Conservation (phyloP, 2,888 invertebrate species). For the Anoplius nigerrimus region DNA sequence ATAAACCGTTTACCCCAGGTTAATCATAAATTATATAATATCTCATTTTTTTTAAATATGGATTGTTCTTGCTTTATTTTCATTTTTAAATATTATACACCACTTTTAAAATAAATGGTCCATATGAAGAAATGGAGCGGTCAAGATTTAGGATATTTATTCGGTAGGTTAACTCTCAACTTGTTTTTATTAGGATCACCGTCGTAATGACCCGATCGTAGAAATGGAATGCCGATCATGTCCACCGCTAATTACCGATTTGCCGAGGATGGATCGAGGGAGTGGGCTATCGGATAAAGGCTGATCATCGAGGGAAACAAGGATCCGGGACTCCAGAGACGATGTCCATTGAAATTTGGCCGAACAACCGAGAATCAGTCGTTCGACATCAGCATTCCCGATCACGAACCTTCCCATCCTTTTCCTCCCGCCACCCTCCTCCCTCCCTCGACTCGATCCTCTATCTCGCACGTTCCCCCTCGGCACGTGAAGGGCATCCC, state of each 20-base stretch:
- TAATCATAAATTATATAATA: too few relatives aligned
- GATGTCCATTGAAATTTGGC: constrained; percentile 3
- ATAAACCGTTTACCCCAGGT: too few relatives aligned
- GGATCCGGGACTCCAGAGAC: constrained; percentile 2
- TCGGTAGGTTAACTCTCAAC: too few relatives aligned
- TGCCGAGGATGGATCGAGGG: constrained; percentile 13
- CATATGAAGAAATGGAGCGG: too few relatives aligned
- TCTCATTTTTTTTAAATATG: too few relatives aligned
- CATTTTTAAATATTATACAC: too few relatives aligned
- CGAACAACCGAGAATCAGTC: constrained; percentile 12
- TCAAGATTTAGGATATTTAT: too few relatives aligned
- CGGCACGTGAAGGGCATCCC: constrained; percentile 21
- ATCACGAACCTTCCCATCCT: constrained; percentile 33
- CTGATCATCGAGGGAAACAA: too few relatives aligned
- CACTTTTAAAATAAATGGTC: too few relatives aligned
- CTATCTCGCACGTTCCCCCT: not conserved
- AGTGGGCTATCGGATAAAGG: too few relatives aligned
- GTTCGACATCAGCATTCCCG: constrained; percentile 25
- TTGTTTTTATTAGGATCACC: too few relatives aligned
- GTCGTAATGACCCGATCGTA: not conserved
- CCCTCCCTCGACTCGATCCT: constrained; percentile 19
- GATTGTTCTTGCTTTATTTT: too few relatives aligned
- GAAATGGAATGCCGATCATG: constrained; percentile 23
- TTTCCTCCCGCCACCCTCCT: constrained; percentile 16
- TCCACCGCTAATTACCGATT: constrained; percentile 30